A percentile compares a stretch with the other conserved stretches of the same genome.
These are phyloP conservation scores for Blera fallax DNA, from an alignment of 2,888 invertebrate species.

Conservation along the genomic window DNA sequence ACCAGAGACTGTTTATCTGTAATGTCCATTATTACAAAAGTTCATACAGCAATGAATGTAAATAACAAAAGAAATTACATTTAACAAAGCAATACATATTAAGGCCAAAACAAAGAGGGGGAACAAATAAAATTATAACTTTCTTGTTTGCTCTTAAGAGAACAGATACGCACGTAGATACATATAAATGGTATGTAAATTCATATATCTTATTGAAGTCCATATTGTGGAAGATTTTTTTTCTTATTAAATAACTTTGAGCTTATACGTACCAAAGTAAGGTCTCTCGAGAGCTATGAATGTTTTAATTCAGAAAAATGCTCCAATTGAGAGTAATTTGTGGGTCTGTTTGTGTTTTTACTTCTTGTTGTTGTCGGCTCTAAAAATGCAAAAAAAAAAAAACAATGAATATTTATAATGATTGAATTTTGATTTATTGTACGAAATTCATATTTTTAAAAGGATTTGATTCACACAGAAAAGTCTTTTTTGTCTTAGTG, in stretches of 20 bases:
- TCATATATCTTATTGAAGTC: not conserved
- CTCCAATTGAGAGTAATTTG: conserved; percentile 1
- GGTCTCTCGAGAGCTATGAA: not conserved
- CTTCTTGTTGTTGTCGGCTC: no score
- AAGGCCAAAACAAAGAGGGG: not conserved
- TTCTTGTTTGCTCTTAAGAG: not conserved
- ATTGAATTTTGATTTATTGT: no score
- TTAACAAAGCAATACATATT: not conserved
- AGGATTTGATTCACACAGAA: no score
- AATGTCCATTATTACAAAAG: not conserved
- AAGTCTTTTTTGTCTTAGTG: no score
- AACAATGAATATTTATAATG: no score
- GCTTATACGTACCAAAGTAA: not conserved
- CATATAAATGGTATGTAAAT: not conserved
- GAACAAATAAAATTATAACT: not conserved
- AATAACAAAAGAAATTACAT: conserved; percentile 2
- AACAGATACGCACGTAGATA: not conserved
- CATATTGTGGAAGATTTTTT: not conserved
- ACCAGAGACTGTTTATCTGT: not conserved
- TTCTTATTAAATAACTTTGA: not conserved
- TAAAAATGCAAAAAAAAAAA: no score
- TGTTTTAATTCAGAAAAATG: not conserved
- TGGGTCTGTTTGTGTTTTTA: not conserved
- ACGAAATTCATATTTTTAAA: no score
- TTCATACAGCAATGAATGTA: not conserved